Conservation (phyloP, 1,140 invertebrate genomes). For the Cephus cinctus region DNA sequence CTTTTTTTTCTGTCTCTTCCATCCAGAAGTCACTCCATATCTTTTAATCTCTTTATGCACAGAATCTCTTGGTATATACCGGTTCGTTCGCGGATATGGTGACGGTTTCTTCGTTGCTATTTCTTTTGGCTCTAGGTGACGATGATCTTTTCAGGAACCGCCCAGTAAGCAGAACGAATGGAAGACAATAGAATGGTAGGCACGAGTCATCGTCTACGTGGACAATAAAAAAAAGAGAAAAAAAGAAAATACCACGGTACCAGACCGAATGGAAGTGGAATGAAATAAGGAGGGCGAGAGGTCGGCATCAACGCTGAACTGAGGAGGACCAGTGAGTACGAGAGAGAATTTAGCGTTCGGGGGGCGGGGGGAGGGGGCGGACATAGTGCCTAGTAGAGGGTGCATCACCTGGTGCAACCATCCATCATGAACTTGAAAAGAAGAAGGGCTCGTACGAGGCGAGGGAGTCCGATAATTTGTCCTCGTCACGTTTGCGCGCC, state of each 20-base stretch:
- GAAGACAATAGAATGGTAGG: slow-evolving; percentile 5
- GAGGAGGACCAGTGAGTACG: background rate
- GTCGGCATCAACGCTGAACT: background rate
- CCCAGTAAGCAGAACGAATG: slow-evolving; percentile 2
- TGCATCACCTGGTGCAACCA: slow-evolving; percentile 46
- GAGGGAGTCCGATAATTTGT: slow-evolving; percentile 34
- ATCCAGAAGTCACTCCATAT: no score
- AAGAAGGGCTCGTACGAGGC: slow-evolving; percentile 29
- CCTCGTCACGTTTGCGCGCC: slow-evolving; percentile 31
- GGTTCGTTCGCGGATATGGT: no score
- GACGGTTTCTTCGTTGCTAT: no score
- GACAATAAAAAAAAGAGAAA: background rate
- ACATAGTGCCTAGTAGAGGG: slow-evolving; percentile 20
- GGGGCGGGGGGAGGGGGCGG: background rate
- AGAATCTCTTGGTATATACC: no score
- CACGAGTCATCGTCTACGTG: background rate
- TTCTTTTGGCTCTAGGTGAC: background rate
- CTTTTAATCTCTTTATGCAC: no score
- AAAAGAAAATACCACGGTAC: slow-evolving; percentile 5
- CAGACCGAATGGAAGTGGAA: background rate
- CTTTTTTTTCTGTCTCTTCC: no score
- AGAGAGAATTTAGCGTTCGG: background rate
- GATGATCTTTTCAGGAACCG: background rate
- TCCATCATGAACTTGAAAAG: slow-evolving; percentile 31
- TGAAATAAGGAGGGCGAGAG: background rate